Evolutionary conservation across 2,113 vertebrate genomes (phyloP), one percentile per base, ranked within the genome.

Genomic region (Nothocercus julius): DNA sequence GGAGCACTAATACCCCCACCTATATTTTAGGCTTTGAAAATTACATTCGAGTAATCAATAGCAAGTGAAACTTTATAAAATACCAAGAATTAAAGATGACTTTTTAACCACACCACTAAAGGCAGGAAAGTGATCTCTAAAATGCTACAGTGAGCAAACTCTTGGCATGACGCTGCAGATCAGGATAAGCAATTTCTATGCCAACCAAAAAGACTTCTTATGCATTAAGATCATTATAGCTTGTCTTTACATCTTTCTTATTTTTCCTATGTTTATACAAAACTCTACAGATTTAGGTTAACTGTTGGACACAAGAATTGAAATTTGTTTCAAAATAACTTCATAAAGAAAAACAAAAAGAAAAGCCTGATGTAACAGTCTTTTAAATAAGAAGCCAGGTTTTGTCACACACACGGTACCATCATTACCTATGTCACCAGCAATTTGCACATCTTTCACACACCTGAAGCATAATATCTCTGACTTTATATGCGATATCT

Each of bases 381-480:
- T 91, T 81, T 51, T 27, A 80, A 87, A 74, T 30, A 73, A 51
- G 27, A 64, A 82, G 85, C 83, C 53, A 63, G 44, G 4, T 95
- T 92, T 88, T 93, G 80, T 73, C 66, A 87, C 62, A 69, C 34
- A 21, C 4, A 1, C 59, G 53, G 69, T 75, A 91, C 82, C 54
- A 76, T 77, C 68, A 40, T 87, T 92, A 92, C 79, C 92, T 86
- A 61, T 73, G 85, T 89, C 83, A 95, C 70, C 67, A 89, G 49
- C n/a, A 87, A 93, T 77, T 93, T 87, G 78, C 79, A 73, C 51
- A 78, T 89, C 18, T 87, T 87, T 92, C 87, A 85, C 47, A 67
- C 74, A 92, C 90, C 75, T 96, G 87, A 95, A 90, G 58, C 40
- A 75, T 47, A 87, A 85, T 40, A 28, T 42, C 91, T 68, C 40